Evolutionary conservation across 64 coral and sea anemone species (phyloP).

Genomic region (Montipora sp.): DNA sequence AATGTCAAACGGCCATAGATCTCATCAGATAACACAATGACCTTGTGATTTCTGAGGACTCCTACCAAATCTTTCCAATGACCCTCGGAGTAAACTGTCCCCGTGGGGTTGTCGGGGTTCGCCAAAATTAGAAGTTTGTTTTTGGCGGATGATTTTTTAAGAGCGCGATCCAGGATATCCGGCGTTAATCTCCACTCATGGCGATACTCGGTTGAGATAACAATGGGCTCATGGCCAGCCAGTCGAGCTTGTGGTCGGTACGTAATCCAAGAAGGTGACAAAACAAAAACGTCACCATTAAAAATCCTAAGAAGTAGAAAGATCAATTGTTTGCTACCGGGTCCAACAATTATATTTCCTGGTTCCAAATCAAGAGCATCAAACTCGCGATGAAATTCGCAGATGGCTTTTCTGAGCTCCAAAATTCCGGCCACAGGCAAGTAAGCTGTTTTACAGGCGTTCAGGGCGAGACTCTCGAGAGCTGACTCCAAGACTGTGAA

Average conservation of each 20-base stretch:
- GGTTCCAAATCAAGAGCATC: conserved; percentile 44
- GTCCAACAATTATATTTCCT: conserved; percentile 61
- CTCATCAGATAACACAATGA: conserved; percentile 56
- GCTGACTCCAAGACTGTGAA: conserved; percentile 43
- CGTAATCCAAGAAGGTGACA: conserved; percentile 50
- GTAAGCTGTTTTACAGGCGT: conserved; percentile 44
- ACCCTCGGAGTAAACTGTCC: conserved; percentile 26
- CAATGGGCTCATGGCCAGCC: conserved; percentile 10
- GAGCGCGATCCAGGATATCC: conserved; percentile 19
- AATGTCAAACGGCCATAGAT: conserved; percentile 46
- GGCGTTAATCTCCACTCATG: conserved; percentile 52
- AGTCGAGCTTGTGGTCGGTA: conserved; percentile 38
- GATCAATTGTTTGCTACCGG: conserved; percentile 54
- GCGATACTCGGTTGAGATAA: conserved; percentile 47
- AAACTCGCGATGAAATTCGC: conserved; percentile 52
- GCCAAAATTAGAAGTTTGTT: conserved; percentile 45
- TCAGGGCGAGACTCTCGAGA: not conserved
- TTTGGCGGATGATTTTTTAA: conserved; percentile 8
- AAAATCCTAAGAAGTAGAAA: conserved; percentile 37
- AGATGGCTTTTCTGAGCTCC: conserved; percentile 44
- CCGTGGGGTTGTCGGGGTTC: conserved; percentile 63
- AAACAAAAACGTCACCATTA: conserved; percentile 53
- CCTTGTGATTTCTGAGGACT: conserved; percentile 40
- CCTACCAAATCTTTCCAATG: conserved; percentile 38
- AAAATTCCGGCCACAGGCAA: conserved; percentile 54